Conservation (phyloP, 2,888 invertebrate genomes). For the Geophilus truncorum region DNA sequence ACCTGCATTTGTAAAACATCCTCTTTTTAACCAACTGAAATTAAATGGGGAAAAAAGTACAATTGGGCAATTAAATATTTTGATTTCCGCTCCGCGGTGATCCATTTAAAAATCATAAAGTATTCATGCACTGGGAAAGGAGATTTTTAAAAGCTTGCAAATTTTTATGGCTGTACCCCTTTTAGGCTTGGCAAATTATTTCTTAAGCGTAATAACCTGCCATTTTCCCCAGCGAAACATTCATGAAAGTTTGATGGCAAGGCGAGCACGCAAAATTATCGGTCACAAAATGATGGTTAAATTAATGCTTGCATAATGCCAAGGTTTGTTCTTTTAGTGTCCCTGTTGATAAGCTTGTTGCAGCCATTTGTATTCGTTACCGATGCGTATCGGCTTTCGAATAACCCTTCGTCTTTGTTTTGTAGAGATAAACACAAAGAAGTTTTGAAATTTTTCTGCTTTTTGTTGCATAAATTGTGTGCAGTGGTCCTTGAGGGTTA, state of each 20-base stretch:
- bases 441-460: not conserved
- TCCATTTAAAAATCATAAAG: slow-evolving; percentile 2
- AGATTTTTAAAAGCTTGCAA: not conserved
- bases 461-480: not conserved
- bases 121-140: not conserved
- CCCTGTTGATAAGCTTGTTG: not conserved
- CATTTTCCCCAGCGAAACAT: not conserved
- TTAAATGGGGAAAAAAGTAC: not conserved
- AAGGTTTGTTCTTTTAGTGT: not conserved
- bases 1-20: too few relatives aligned
- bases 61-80: not conserved
- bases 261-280: too few relatives aligned
- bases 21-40: not conserved
- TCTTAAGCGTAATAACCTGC: not conserved
- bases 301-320: not conserved
- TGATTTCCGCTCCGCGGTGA: not conserved
- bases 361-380: not conserved
- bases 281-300: not conserved
- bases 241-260: not conserved
- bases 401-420: too few relatives aligned
- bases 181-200: not conserved
- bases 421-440: not conserved
- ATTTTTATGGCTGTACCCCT: not conserved
- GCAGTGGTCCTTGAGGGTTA: not conserved
- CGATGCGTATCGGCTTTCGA: too few relatives aligned